Conservation (phyloP, 2,888 invertebrate species). For the Drosophila engyochracea region DNA sequence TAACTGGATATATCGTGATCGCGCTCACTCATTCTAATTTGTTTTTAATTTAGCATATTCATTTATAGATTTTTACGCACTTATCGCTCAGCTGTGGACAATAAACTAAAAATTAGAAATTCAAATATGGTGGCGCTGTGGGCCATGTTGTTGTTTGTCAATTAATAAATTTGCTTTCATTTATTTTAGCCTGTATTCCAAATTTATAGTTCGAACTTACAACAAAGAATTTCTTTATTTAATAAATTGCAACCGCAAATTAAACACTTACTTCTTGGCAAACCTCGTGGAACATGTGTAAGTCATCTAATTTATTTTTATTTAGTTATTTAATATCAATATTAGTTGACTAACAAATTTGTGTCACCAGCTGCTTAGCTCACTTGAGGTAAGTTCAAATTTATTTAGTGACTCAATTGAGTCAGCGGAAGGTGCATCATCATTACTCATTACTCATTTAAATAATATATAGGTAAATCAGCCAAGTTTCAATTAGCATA, state of each 20-base stretch:
- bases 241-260: not conserved
- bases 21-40: no score
- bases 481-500: not conserved
- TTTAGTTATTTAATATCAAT: not conserved
- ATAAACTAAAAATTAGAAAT: no score
- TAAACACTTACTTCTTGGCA: no score
- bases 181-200: no score
- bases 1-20: no score
- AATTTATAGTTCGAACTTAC: no score
- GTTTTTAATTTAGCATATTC: no score
- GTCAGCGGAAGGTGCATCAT: constrained; percentile 36
- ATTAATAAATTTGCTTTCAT: no score
- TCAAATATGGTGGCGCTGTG: no score
- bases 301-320: not conserved
- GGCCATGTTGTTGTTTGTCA: no score
- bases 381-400: constrained; percentile 10
- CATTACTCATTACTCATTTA: constrained; percentile 27
- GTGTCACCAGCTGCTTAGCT: constrained; percentile 5
- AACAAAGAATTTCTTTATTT: not conserved
- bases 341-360: constrained; percentile 34
- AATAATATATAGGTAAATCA: constrained; percentile 36
- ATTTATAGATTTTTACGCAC: no score
- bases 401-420: constrained; percentile 30
- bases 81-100: no score
- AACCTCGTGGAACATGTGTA: not conserved